These are phyloP conservation scores for Sipha maydis DNA, from an alignment of 2,888 invertebrate species.

Conservation along the genomic window DNA sequence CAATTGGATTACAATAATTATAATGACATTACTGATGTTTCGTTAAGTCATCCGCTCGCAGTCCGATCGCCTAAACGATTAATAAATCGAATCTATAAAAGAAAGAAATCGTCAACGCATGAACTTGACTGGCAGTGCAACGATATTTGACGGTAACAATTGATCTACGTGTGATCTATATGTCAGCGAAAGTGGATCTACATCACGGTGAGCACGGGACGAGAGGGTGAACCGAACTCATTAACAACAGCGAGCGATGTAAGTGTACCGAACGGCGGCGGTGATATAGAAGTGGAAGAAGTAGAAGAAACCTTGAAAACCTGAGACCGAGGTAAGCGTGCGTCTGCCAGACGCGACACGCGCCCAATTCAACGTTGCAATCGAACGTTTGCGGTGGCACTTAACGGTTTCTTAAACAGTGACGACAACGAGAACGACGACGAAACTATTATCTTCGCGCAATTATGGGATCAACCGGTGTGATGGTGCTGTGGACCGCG, in stretches of 20 bases:
- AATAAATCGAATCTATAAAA: no score
- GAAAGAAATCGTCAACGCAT: no score
- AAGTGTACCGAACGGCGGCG: neutral
- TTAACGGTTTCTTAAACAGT: constrained; percentile 74
- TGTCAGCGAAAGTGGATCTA: neutral
- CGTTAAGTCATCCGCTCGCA: neutral
- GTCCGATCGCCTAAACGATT: neutral
- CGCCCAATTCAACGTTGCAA: constrained; percentile 75
- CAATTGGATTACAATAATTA: neutral
- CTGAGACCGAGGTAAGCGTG: constrained; percentile 69
- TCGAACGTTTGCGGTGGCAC: constrained; percentile 73
- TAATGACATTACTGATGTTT: neutral
- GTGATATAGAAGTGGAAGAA: neutral
- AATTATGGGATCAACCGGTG: neutral
- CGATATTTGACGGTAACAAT: neutral
- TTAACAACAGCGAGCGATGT: neutral
- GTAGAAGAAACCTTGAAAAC: constrained; percentile 40
- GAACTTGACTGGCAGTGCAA: no score
- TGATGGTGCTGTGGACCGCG: constrained; percentile 67
- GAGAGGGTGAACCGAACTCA: neutral
- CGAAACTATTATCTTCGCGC: neutral
- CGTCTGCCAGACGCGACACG: constrained; percentile 71
- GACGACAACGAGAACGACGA: constrained; percentile 65
- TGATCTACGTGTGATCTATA: neutral
- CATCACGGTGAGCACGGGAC: neutral